A percentile compares a stretch with the other conserved stretches of the same genome.
Evolutionary conservation across 1,140 invertebrate genomes (phyloP).

Genomic region (Hesperophylax magnus): DNA sequence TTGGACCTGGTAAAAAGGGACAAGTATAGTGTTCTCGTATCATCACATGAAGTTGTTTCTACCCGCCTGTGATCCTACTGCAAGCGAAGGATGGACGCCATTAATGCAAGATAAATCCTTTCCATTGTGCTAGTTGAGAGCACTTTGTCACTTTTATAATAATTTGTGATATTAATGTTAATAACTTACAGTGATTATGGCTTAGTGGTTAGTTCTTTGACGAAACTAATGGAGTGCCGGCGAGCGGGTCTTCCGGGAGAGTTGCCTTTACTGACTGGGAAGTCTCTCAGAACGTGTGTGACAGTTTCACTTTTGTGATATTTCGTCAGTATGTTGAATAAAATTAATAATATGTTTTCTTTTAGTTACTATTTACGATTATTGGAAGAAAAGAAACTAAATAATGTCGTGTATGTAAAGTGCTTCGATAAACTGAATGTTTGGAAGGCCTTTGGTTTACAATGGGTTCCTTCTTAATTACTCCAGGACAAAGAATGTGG

Average conservation of each 20-base stretch:
- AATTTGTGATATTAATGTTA: conserved; percentile 37
- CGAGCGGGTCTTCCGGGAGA: conserved; percentile 43
- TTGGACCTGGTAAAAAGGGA: conserved; percentile 61
- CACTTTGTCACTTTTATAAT: conserved; percentile 47
- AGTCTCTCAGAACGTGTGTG: conserved; percentile 49
- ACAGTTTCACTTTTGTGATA: conserved; percentile 51
- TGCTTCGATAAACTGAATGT: conserved; percentile 42
- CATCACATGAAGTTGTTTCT: conserved; percentile 71
- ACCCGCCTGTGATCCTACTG: conserved; percentile 68
- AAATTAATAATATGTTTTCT: conserved; percentile 40
- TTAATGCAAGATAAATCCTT: conserved; percentile 68
- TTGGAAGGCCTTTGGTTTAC: conserved; percentile 34
- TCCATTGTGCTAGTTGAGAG: conserved; percentile 59
- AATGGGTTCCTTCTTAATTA: conserved; percentile 47
- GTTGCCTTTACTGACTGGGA: conserved; percentile 47
- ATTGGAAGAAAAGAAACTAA: conserved; percentile 36
- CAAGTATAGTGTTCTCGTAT: conserved; percentile 64
- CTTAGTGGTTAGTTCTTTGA: conserved; percentile 33
- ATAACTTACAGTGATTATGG: conserved; percentile 30
- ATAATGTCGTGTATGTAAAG: conserved; percentile 22
- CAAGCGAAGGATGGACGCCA: conserved; percentile 70
- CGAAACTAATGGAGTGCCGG: conserved; percentile 46
- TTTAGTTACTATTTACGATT: conserved; percentile 37
- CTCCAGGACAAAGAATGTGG: conserved; percentile 47
- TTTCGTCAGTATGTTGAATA: conserved; percentile 49